Percentiles rank a stretch among this genome's conserved stretches.
These are phyloP conservation scores for Sandelia bainsii DNA, from an alignment of 2,797 vertebrate species.

Conservation along the genomic window DNA sequence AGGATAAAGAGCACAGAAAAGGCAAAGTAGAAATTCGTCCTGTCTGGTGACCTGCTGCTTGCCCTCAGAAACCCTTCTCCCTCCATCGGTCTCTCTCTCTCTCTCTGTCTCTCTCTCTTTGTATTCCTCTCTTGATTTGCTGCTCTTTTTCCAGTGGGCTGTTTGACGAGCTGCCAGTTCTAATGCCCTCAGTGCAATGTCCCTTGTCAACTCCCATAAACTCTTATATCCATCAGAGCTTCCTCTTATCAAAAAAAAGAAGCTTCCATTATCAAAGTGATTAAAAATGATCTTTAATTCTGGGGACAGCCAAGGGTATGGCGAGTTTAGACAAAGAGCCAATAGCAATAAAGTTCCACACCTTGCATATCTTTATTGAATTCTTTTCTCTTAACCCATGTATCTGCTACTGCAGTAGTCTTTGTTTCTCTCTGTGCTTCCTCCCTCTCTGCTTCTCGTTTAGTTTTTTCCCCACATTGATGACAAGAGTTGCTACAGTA, in stretches of 20 bases:
- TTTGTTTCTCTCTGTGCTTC: not conserved
- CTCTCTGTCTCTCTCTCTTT: constrained; percentile 53
- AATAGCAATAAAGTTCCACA: constrained; percentile 56
- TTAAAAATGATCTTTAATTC: constrained; percentile 87
- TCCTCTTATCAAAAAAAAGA: constrained; percentile 77
- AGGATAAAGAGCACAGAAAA: constrained; percentile 51
- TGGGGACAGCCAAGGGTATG: constrained; percentile 75
- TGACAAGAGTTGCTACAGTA: constrained; percentile 38
- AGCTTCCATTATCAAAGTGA: constrained; percentile 85
- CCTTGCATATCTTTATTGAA: constrained; percentile 50
- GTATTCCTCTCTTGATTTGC: constrained; percentile 77
- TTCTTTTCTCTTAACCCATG: constrained; percentile 25
- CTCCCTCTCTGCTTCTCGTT: not conserved
- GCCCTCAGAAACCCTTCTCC: constrained; percentile 29
- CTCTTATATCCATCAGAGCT: constrained; percentile 84
- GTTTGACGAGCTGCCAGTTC: constrained; percentile 89
- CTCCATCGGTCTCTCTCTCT: constrained; percentile 6
- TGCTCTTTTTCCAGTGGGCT: constrained; percentile 82
- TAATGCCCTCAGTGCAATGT: constrained; percentile 85
- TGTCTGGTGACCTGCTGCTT: constrained; percentile 66
- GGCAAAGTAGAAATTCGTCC: constrained; percentile 54
- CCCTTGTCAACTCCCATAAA: constrained; percentile 87
- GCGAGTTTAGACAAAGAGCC: constrained; percentile 71
- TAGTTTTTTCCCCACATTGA: constrained; percentile 15
- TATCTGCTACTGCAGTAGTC: not conserved